These are phyloP conservation scores for Pogonomyrmex barbatus DNA, from an alignment of 1,140 invertebrate genomes.

Conservation along the genomic window DNA sequence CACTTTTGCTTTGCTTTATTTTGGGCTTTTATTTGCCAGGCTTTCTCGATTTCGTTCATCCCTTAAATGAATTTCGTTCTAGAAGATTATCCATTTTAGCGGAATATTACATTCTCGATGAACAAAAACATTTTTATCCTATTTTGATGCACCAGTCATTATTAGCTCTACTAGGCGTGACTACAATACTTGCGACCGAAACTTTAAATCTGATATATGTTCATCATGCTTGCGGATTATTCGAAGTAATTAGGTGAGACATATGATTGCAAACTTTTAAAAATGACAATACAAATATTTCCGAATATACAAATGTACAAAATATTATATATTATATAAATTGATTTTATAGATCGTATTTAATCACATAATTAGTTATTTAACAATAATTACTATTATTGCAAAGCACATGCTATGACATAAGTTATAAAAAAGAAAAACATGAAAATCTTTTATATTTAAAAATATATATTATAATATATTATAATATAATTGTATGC, in stretches of 20 bases:
- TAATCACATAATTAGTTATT: conserved; percentile 1
- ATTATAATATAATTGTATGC: neutral
- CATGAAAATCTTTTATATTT: neutral
- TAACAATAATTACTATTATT: neutral
- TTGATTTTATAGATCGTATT: neutral
- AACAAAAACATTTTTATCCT: conserved; percentile 27
- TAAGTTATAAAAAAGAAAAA: neutral
- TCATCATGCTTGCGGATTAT: conserved; percentile 26
- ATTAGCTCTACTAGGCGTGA: neutral
- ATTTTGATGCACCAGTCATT: conserved; percentile 15
- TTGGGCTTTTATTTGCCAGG: neutral
- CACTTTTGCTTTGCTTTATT: neutral
- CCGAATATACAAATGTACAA: neutral
- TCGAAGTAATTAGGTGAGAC: conserved; percentile 27
- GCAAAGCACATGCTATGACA: neutral
- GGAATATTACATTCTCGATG: conserved; percentile 34
- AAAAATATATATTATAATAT: neutral
- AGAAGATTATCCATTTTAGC: conserved; percentile 11
- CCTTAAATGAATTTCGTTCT: conserved; percentile 40
- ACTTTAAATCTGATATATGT: conserved; percentile 1
- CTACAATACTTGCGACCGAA: neutral
- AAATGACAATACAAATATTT: neutral
- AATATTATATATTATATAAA: neutral
- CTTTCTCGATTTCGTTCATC: conserved; percentile 12
- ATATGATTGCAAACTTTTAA: neutral